Evolutionary conservation across 1,140 invertebrate species (phyloP), one percentile per base, ranked within the genome.

Genomic region (Capitella teleta): DNA sequence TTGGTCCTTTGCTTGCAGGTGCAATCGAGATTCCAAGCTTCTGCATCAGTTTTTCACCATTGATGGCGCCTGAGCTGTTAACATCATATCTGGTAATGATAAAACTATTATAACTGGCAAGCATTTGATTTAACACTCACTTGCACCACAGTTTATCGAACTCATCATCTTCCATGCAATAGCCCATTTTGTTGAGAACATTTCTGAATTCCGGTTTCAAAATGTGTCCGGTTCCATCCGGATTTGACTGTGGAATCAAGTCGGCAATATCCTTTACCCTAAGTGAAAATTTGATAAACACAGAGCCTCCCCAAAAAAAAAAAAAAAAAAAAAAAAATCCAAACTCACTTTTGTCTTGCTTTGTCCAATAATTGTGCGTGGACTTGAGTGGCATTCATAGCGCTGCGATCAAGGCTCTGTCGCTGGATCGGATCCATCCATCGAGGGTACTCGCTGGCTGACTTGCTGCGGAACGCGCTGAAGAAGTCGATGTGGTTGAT

Each of bases 61-160:
- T 58, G 19, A 68, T 62, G 21, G 60, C 60, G 19, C 66, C 67
- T 16, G 54, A 53, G 14, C 57, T 56, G 34, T 60, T 56, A 4
- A 59, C 54, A 41, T 68, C 67, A 54, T 68, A 70, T 42, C 66
- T 70, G 47, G 3, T 55, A 28, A 30, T 47, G 16, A n/a, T 12
- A 44, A n/a, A n/a, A n/a, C n/a, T n/a, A n/a, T n/a, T n/a, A n/a
- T n/a, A n/a, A n/a, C n/a, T n/a, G n/a, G n/a, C n/a, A n/a, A n/a
- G n/a, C n/a, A n/a, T n/a, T n/a, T n/a, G n/a, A n/a, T n/a, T n/a
- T n/a, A n/a, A n/a, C n/a, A n/a, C 42, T 44, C 54, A 70, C 66
- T 59, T 69, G 42, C 56, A 47, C 67, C 67, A 72, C 2, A 72
- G 58, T 59, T 66, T 69, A 10, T 72, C 66, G 53, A 68, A 70